Base-by-base conservation (phyloP, 2,888 invertebrate genomes). In the Phortica okadai region DNA sequence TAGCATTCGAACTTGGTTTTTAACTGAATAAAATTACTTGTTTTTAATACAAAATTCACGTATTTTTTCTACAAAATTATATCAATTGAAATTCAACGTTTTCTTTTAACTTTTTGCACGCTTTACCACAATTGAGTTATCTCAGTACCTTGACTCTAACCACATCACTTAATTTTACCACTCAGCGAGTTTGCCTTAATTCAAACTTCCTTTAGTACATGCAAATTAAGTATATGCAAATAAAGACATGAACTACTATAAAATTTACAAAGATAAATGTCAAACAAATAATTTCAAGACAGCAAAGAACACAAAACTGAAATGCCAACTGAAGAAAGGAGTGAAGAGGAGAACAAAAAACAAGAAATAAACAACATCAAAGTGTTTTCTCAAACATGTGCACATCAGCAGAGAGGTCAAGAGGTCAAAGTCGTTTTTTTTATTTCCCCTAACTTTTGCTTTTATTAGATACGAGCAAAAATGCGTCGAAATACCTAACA, bases 381-480 rank as follows among this genome's bases (percentile, higher is more conserved):
- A 25, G 21, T 62, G 14, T 59, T 21, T 16, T 16, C 59, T 59
- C 21, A 6, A 11, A 5, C 4, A 56, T 62, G 62, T 62, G 50
- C 50, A 21, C n/a, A 62, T 21, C 8, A 11, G 56, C 67, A 54
- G 59, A 72, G 76, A 81, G 81, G 81, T 81, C 78, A 81, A 77
- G 77, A 78, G 81, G 82, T 81, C 81, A 80, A 77, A 59, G 45
- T 11, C 64, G 74, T 80, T 69, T 41, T 21, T 76, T 74, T 4
- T 16, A 54, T 44, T 59, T 58, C 21, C 8, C 16, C 21, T 74
- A 45, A 76, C 21, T 21, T 73, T 80, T 78, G 64, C 75, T 21
- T 70, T 70, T 33, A 33, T 33, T 33, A 33, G 33, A 33, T 45
- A 69, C 62, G 44, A 11, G 56, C 44, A 72, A 41, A 64, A 64